Percentiles rank a stretch among this genome's conserved stretches.
Evolutionary conservation across 2,113 vertebrate species (phyloP).

Genomic region (Vanacampus margaritifer): DNA sequence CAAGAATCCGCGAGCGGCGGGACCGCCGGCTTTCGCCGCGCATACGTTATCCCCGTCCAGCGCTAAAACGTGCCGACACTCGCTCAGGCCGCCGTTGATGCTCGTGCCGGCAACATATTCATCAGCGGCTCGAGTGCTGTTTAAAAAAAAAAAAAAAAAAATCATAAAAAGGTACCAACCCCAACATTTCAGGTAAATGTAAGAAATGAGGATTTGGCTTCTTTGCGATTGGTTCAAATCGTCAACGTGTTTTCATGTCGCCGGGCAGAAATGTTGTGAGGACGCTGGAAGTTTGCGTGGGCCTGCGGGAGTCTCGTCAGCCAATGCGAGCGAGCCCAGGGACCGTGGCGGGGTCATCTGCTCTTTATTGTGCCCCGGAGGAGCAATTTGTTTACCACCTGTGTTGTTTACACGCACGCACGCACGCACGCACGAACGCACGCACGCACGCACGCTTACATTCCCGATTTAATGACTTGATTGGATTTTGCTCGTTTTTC

Average conservation of each 20-base stretch:
- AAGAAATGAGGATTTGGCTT: too few relatives aligned
- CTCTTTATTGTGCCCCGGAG: constrained; percentile 22
- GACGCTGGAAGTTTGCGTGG: neutral
- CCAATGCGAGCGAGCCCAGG: constrained; percentile 32
- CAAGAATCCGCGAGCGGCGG: constrained; percentile 20
- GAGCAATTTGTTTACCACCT: constrained; percentile 46
- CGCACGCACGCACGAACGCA: neutral
- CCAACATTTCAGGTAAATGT: neutral
- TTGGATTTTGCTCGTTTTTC: neutral
- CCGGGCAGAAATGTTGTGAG: neutral
- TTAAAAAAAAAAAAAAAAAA: neutral
- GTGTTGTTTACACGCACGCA: neutral
- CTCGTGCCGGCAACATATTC: constrained; percentile 17
- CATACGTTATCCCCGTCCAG: constrained; percentile 29
- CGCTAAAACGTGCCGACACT: constrained; percentile 8
- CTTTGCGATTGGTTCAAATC: constrained; percentile 2
- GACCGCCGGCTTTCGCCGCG: constrained; percentile 41
- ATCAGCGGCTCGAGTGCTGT: constrained; percentile 28
- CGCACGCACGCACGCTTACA: neutral
- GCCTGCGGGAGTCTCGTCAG: constrained; percentile 12
- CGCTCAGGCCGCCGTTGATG: constrained; percentile 1
- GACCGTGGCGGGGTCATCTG: constrained; percentile 47
- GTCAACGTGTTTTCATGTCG: neutral
- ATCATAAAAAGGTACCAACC: too few relatives aligned
- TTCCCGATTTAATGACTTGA: neutral